Evolutionary conservation across 2,888 invertebrate species (phyloP).

Genomic region (Portevinia maculata): DNA sequence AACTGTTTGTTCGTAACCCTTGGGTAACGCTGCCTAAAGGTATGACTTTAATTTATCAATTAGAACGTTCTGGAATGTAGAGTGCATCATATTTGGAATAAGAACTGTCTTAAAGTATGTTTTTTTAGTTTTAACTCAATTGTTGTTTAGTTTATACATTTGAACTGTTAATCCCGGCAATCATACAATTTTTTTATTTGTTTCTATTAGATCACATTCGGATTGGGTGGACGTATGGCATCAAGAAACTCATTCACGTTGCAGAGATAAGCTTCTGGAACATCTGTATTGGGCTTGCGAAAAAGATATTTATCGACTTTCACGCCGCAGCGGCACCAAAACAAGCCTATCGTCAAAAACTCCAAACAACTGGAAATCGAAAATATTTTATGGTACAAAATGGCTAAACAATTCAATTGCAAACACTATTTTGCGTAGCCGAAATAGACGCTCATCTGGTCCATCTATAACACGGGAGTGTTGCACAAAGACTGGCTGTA

Average conservation of each 20-base stretch:
- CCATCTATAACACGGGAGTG: conserved; percentile 85
- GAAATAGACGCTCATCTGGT: conserved; percentile 53
- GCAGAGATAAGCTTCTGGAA: conserved; percentile 84
- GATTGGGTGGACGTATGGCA: conserved; percentile 86
- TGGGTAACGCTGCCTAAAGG: too few species aligned
- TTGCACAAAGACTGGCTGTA: conserved; percentile 85
- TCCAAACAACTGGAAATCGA: neutral
- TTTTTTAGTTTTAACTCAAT: neutral
- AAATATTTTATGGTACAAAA: neutral
- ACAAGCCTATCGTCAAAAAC: neutral
- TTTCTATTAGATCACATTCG: conserved; percentile 83
- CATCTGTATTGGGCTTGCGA: conserved; percentile 86
- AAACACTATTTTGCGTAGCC: conserved; percentile 16
- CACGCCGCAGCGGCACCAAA: conserved; percentile 82
- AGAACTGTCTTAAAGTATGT: too few species aligned
- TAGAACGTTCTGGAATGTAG: too few species aligned
- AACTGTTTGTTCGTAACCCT: too few species aligned
- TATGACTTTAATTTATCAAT: too few species aligned
- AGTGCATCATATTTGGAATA: too few species aligned
- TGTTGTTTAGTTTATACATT: neutral
- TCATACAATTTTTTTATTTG: neutral
- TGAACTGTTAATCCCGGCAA: neutral
- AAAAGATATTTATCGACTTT: conserved; percentile 85
- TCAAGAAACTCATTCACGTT: conserved; percentile 84
- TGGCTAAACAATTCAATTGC: conserved; percentile 20